Base-by-base conservation (phyloP, 2,113 vertebrate species). In the Sprattus sprattus region DNA sequence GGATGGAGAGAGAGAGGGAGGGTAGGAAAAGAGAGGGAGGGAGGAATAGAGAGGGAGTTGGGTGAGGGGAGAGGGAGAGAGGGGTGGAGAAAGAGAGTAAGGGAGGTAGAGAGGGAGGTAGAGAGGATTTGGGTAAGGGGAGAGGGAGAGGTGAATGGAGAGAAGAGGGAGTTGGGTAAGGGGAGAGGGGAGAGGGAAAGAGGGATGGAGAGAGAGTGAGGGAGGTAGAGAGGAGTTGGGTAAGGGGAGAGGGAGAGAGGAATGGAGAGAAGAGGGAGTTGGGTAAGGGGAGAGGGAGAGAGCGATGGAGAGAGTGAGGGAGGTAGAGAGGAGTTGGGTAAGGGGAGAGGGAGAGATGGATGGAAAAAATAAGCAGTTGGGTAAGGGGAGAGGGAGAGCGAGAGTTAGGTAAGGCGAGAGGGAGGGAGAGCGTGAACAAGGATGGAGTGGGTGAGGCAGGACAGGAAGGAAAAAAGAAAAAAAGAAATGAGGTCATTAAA, bases 71-170 rank as follows among this genome's bases (percentile, higher is more conserved):
- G 8, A 8, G 16, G 86, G 89, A 81, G 81, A 46, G 87, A 89
- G 54, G 84, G 67, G 52, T 45, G 78, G 71, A 89, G 81, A 88
- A 60, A 49, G 45, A 45, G 84, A 13, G 6, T 3, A 6, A 18
- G 16, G 52, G 25, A 9, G 57, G 18, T 22, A 49, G 47, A 82
- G 54, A 67, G 54, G 39, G 82, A 83, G 6, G 64, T 8, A 71
- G 13, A 28, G 25, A 67, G 25, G 1, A 71, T 1, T 39, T 39
- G 13, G 8, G n/a, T 7, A 71, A 13, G 6, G 20, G 39, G 45
- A 84, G 25, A 89, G 88, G 88, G 78, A 84, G 88, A 83, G 83
- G 50, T 45, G 46, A 5, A 10, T 47, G 46, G 10, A 71, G 47
- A 75, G 45, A 84, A 75, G 45, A 44, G 83, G 54, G 57, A 45